phyloP scores from a whole-genome alignment of 1,140 invertebrate genomes.

The Rhyzopertha dominica region DNA sequence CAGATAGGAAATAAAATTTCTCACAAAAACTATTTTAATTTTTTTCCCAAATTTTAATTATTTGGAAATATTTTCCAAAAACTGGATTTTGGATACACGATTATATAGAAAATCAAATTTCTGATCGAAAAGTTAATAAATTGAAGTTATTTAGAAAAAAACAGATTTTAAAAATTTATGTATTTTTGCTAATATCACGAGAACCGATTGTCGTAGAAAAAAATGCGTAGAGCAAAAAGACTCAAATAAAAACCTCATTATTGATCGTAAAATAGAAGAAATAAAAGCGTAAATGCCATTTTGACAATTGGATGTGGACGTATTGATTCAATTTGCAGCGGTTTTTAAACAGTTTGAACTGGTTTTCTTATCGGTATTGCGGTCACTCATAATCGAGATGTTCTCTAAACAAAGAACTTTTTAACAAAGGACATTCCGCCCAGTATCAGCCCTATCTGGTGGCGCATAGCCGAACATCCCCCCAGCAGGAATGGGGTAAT shows the following conservation, averaged over 20 bases:
- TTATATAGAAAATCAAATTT: too few species aligned
- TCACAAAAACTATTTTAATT: too few species aligned
- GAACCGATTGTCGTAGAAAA: too few species aligned
- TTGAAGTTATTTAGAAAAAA: too few species aligned
- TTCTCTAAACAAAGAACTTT: background rate
- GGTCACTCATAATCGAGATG: background rate
- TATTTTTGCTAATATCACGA: too few species aligned
- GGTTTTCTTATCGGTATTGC: background rate
- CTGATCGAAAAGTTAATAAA: too few species aligned
- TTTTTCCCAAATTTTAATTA: background rate
- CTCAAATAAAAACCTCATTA: background rate
- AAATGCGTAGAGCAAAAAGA: background rate
- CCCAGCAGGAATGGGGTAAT: background rate
- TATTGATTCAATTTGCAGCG: too few species aligned
- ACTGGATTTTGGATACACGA: background rate
- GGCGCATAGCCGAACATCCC: constrained; percentile 1
- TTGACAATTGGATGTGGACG: too few species aligned
- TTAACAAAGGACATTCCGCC: background rate
- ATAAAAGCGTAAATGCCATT: too few species aligned
- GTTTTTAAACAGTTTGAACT: background rate
- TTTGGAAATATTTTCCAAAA: background rate
- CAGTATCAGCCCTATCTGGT: background rate
- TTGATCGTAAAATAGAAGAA: too few species aligned
- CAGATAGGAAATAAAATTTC: too few species aligned
- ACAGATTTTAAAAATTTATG: too few species aligned